Evolutionary conservation across 2,888 invertebrate genomes (phyloP), one percentile per base, ranked within the genome.

Genomic region (Thymelicus acteon): DNA sequence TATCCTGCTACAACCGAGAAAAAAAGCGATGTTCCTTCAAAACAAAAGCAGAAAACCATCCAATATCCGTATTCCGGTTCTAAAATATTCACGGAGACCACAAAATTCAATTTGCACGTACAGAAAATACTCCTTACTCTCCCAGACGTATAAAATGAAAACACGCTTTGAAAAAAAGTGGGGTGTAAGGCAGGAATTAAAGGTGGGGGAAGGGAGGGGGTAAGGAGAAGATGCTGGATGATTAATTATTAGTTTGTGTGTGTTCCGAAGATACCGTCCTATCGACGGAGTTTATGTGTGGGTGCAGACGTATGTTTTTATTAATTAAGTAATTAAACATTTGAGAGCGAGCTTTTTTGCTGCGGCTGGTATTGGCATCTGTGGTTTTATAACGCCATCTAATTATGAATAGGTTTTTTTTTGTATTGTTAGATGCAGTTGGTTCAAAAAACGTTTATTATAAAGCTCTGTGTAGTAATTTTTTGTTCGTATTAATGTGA

Each of bases 231-330:
- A 91, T 82, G 89, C 83, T 82, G 86, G 92, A 92, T 93, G 93
- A 93, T 92, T 93, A 93, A 93, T 93, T 93, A 92, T 93, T 91
- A 91, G 92, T 92, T 91, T 91, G 91, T 93, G 88, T 92, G 92
- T 92, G 91, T 91, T 87, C 84, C 83, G 81, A 87, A 90, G 91
- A 90, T 91, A 89, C 74, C 75, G 75, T 67, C 69, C 72, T 74
- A 75, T 73, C 72, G 75, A 48, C 60, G 48, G 66, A 70, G 19
- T 12, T 62, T 75, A 73, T 74, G 75, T 75, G 77, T 70, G 64
- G n/a, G 60, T 37, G 69, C 58, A 58, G 60, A 73, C 60, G 75
- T 74, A 73, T 75, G 75, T 78, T 78, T 60, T 79, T 79, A 77
- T 78, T 78, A 80, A 79, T 79, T 80, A 67, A 60, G 65, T 60